Conservation (phyloP, 2,113 vertebrate genomes). For the Bagarius yarrelli region DNA sequence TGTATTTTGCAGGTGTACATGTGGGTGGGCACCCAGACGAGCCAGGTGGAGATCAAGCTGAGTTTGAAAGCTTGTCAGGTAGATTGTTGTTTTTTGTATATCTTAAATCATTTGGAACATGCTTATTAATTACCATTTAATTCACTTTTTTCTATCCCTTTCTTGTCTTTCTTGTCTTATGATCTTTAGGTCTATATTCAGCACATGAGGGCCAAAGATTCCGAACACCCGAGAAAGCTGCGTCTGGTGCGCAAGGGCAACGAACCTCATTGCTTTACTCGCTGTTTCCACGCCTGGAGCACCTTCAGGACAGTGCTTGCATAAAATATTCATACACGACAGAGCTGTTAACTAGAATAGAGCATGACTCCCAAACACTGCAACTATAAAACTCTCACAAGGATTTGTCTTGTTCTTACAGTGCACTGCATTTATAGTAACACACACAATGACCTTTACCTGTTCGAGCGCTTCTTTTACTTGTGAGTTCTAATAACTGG, state of each 20-base stretch:
- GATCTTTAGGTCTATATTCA: conserved; percentile 92
- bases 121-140: not conserved
- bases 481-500: conserved; percentile 26
- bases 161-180: not conserved
- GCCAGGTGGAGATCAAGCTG: conserved; percentile 97
- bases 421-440: conserved; percentile 45
- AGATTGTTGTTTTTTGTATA: conserved; percentile 10
- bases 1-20: conserved; percentile 85
- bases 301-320: conserved; percentile 80
- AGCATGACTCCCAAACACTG: conserved; percentile 24
- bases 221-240: conserved; percentile 80
- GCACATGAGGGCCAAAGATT: conserved; percentile 90
- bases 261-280: conserved; percentile 88
- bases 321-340: conserved; percentile 58
- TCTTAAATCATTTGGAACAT: not conserved
- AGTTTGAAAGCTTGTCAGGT: conserved; percentile 98
- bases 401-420: conserved; percentile 8
- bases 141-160: not conserved
- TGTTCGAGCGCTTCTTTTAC: conserved; percentile 36
- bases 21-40: conserved; percentile 98
- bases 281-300: conserved; percentile 97
- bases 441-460: conserved; percentile 28
- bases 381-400: conserved; percentile 22
- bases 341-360: not conserved
- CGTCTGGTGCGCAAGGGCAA: conserved; percentile 95